Evolutionary conservation across 92 coral and sea anemone genomes (phyloP).

Genomic region (Bergia sp.): DNA sequence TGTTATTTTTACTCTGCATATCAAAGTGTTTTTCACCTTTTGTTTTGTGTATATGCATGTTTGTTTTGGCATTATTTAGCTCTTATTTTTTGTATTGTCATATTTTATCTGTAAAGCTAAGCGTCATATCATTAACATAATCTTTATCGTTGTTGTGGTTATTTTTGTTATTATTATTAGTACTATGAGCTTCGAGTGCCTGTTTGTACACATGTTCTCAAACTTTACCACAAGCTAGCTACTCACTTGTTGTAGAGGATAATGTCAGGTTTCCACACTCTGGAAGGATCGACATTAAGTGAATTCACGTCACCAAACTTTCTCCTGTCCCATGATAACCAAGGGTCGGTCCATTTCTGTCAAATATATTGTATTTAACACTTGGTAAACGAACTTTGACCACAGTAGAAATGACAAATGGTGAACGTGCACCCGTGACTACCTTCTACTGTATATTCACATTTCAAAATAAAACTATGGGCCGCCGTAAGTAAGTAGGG

Average conservation of each 20-base stretch:
- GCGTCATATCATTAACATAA: too few species aligned
- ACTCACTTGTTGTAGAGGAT: slow-evolving; percentile 69
- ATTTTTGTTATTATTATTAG: too few species aligned
- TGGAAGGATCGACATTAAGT: slow-evolving; percentile 62
- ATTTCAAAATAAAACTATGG: background rate
- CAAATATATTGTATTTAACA: background rate
- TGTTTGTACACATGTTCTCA: background rate
- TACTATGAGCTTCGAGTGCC: background rate
- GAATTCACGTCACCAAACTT: slow-evolving; percentile 62
- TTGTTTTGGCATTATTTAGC: too few species aligned
- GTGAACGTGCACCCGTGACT: background rate
- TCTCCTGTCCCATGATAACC: slow-evolving; percentile 67
- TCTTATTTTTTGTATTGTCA: too few species aligned
- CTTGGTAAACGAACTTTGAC: background rate
- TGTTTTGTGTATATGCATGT: too few species aligned
- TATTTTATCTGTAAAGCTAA: too few species aligned
- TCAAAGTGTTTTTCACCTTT: too few species aligned
- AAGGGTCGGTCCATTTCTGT: slow-evolving; percentile 75
- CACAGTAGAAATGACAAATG: too few species aligned
- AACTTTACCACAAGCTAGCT: background rate
- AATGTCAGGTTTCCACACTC: slow-evolving; percentile 79
- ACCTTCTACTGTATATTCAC: background rate
- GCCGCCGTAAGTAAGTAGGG: too few species aligned
- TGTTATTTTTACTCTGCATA: too few species aligned
- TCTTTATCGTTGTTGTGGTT: too few species aligned